Evolutionary conservation across 2,888 invertebrate species (phyloP), one percentile per base, ranked within the genome.

Genomic region (Eilema sororculum): DNA sequence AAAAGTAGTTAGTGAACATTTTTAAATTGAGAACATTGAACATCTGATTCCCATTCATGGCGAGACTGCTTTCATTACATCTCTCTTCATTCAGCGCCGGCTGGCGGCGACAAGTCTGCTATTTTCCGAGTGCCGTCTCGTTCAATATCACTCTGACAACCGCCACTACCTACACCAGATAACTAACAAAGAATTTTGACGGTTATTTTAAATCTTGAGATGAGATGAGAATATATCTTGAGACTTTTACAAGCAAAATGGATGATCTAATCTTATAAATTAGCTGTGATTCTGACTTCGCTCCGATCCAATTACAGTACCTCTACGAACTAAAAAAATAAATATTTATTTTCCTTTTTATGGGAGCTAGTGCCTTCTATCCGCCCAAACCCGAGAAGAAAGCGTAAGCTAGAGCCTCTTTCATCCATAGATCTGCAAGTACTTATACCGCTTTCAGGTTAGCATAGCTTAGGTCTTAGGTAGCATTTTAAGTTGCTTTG

Each of bases 31-130:
- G 69, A 60, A 64, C 46, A 74, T 56, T 57, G 71, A 69, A 69
- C 68, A 70, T 77, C 69, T 69, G 37, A 72, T 75, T 69, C 70
- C 37, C 70, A 85, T 84, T 84, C 77, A 78, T 71, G 76, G 70
- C 10, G 65, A n/a, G 52, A 52, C 52, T 69, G 74, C 61, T 74
- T 72, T 78, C 71, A 76, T 75, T 81, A 77, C 79, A 77, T 80
- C 70, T 74, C 70, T 69, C 73, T 78, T 69, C 78, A 84, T 84
- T 85, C 77, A 83, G 63, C 8, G 37, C 25, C 8, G 69, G 78
- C 75, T 72, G 84, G 82, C 86, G 87, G 73, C 86, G 84, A 79
- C 84, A 75, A 78, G 87, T 85, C 89, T 86, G 78, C 78, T 73
- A 78, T 82, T 81, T 77, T 68, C 41, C 75, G 60, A 59, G 70